A percentile compares a stretch with the other conserved stretches of the same genome.
Conservation (phyloP, 2,888 invertebrate species). For the Acrobasis suavella region DNA sequence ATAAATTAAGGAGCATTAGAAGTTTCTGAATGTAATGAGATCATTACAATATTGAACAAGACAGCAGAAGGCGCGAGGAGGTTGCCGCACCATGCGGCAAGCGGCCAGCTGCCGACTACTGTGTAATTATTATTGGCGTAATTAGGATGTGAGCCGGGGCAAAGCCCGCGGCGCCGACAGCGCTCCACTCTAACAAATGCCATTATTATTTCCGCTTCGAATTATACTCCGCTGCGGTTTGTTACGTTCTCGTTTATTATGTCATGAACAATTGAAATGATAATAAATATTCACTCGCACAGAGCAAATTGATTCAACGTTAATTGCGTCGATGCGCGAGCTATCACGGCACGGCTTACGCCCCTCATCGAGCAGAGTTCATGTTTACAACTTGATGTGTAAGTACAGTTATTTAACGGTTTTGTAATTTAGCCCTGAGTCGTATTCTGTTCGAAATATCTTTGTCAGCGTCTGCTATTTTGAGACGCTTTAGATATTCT, state of each 20-base stretch:
- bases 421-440: conserved; percentile 49
- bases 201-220: conserved; percentile 78
- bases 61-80: conserved; percentile 51
- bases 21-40: conserved; percentile 25
- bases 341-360: conserved; percentile 43
- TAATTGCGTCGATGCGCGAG: conserved; percentile 62
- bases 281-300: conserved; percentile 65
- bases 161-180: conserved; percentile 67
- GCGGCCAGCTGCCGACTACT: conserved; percentile 64
- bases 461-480: conserved; percentile 18
- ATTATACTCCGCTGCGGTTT: conserved; percentile 67
- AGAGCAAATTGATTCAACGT: conserved; percentile 70
- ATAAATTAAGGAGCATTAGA: conserved; percentile 4
- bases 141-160: conserved; percentile 77
- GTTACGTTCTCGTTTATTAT: conserved; percentile 70
- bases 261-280: conserved; percentile 70
- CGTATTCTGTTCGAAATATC: conserved; percentile 45
- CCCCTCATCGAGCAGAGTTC: conserved; percentile 37
- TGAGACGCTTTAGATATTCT: conserved; percentile 5
- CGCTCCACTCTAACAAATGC: conserved; percentile 66
- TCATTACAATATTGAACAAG: conserved; percentile 53
- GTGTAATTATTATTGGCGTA: conserved; percentile 80
- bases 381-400: conserved; percentile 51
- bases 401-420: conserved; percentile 70
- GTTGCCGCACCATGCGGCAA: conserved; percentile 39